Percentiles rank a stretch among this genome's conserved stretches.
These are phyloP conservation scores for Eulemur coronatus DNA, from an alignment of 2,797 vertebrate genomes.

Conservation along the genomic window DNA sequence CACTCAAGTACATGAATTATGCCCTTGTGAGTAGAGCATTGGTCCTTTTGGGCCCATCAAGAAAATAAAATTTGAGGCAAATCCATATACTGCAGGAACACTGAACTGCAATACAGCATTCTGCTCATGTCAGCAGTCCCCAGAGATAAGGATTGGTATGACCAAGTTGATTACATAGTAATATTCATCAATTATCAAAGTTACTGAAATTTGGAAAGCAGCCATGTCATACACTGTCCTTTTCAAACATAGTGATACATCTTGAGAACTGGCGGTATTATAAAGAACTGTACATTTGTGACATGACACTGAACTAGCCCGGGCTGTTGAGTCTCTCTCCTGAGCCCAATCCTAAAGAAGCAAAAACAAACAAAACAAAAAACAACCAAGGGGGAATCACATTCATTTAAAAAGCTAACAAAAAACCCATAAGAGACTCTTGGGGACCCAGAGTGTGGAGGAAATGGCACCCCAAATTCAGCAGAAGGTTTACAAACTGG, in stretches of 20 bases:
- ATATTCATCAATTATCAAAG: not conserved
- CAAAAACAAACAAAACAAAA: not conserved
- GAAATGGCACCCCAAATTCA: not conserved
- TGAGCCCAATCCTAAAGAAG: not conserved
- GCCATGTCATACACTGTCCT: not conserved
- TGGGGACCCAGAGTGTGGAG: not conserved
- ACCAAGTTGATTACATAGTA: not conserved
- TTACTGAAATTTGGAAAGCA: not conserved
- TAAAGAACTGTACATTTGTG: not conserved
- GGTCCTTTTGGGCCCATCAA: not conserved
- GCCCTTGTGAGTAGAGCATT: not conserved
- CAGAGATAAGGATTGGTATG: not conserved
- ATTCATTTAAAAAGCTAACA: not conserved
- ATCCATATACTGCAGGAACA: not conserved
- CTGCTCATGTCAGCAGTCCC: not conserved
- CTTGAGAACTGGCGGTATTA: not conserved
- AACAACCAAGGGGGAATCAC: not conserved
- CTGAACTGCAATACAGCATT: not conserved
- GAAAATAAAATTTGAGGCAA: not conserved
- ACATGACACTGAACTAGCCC: not conserved
- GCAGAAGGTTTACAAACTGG: not conserved
- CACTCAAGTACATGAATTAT: conserved; percentile 45
- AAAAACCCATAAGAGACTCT: not conserved
- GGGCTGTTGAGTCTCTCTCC: not conserved
- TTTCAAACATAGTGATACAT: not conserved